Evolutionary conservation across 1,140 invertebrate genomes (phyloP).

Genomic region (Ridgeia piscesae): DNA sequence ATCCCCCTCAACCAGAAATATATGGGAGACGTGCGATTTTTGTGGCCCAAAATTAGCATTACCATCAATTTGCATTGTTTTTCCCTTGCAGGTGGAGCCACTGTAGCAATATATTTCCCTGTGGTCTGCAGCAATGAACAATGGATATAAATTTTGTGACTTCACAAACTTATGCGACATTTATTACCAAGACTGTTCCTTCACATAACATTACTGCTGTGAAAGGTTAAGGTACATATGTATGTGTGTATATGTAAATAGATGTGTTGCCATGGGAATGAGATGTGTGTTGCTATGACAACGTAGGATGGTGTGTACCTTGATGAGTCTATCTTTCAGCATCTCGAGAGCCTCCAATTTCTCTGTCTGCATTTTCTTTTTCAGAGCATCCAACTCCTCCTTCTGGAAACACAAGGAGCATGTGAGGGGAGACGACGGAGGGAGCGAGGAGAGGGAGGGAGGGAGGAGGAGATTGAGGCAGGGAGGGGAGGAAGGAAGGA

Average conservation of each 20-base stretch:
- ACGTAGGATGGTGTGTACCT: background rate
- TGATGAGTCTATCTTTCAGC: conserved; percentile 25
- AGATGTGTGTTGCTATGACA: background rate
- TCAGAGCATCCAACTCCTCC: conserved; percentile 14
- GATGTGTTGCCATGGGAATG: background rate
- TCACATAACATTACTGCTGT: no score
- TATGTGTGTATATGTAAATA: background rate
- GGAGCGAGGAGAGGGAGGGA: background rate
- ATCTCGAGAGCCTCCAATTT: conserved; percentile 20
- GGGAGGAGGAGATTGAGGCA: background rate
- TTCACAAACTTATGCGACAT: background rate
- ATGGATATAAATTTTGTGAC: no score
- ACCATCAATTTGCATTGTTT: no score
- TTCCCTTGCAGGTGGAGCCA: no score
- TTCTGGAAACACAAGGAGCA: background rate
- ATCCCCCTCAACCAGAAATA: no score
- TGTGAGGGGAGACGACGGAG: no score
- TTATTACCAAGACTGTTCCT: no score
- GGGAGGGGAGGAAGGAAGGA: background rate
- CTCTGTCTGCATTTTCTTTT: conserved; percentile 20
- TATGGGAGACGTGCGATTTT: no score
- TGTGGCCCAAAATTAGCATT: no score
- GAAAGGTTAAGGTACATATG: background rate
- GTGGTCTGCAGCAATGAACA: no score
- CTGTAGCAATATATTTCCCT: no score